Conservation (phyloP, 2,113 vertebrate species). For the Alouatta palliata region DNA sequence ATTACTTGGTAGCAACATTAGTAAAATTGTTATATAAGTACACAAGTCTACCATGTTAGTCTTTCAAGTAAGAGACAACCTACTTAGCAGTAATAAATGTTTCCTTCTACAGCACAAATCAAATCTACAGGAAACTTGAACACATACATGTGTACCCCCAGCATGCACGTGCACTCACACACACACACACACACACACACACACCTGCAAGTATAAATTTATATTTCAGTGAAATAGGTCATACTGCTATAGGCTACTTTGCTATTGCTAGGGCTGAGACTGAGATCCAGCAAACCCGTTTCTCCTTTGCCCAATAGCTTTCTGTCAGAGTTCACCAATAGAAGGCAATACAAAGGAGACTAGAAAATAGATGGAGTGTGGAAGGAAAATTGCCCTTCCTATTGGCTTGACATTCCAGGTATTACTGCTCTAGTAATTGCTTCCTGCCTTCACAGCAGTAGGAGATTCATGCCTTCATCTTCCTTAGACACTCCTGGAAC, state of each 20-base stretch:
- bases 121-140: not conserved
- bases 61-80: not conserved
- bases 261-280: not conserved
- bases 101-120: not conserved
- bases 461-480: not conserved
- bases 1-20: not conserved
- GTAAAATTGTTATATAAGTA: not conserved
- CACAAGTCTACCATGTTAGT: not conserved
- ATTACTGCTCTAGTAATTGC: not conserved
- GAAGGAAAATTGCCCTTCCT: not conserved
- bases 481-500: not conserved
- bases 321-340: not conserved
- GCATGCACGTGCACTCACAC: accelerated
- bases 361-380: not conserved
- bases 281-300: not conserved
- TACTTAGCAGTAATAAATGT: not conserved
- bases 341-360: not conserved
- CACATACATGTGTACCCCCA: accelerated
- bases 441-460: not conserved
- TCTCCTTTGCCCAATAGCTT: not conserved
- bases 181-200: not conserved
- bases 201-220: not conserved
- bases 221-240: not conserved
- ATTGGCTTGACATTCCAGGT: not conserved
- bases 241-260: not conserved